Percentiles rank a stretch among this genome's conserved stretches.
phyloP scores from a whole-genome alignment of 2,113 vertebrate genomes.

The Ariopsis seemanni region DNA sequence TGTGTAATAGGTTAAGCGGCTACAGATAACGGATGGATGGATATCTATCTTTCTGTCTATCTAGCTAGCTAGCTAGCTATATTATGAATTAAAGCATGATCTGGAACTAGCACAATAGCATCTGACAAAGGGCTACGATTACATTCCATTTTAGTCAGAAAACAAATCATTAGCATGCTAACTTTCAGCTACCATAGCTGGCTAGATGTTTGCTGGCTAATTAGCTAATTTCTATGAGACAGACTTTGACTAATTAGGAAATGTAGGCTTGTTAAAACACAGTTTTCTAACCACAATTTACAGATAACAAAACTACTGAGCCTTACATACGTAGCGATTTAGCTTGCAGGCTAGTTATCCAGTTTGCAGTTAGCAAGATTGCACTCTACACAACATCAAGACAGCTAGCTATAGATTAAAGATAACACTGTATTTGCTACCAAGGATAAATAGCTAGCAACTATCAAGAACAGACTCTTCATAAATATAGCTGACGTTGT shows the following conservation, averaged over 20 bases:
- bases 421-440: background rate
- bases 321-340: background rate
- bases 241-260: background rate
- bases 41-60: too few relatives aligned
- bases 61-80: background rate
- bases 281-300: background rate
- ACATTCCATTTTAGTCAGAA: background rate
- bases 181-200: background rate
- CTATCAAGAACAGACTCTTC: background rate
- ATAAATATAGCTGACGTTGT: background rate
- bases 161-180: background rate
- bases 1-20: too few relatives aligned
- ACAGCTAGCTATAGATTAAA: background rate
- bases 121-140: background rate
- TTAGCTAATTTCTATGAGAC: background rate
- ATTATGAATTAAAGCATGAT: background rate
- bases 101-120: background rate
- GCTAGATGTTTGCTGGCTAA: background rate
- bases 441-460: background rate
- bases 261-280: background rate
- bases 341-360: background rate
- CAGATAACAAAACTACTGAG: background rate
- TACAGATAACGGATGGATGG: too few relatives aligned
- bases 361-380: background rate
- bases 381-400: background rate